Base-by-base conservation (phyloP, 2,888 invertebrate species). In the Nesidiocoris tenuis region DNA sequence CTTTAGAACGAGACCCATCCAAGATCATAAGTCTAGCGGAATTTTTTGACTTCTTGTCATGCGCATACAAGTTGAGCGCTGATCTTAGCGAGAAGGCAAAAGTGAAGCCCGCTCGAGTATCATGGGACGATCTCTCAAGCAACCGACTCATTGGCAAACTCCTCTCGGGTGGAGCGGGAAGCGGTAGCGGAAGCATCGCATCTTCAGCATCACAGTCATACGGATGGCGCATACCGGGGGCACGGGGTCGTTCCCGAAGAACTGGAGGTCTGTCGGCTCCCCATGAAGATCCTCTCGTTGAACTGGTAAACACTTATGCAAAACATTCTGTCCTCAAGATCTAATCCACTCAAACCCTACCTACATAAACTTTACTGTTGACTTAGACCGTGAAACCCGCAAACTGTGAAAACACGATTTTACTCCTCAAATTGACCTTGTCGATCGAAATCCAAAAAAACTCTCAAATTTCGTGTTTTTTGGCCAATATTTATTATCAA, bases 1-100 rank as follows among this genome's bases (percentile, higher is more conserved):
- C 12, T 3, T 39, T 12, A 3, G 39, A 39, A 39, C 39, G 39
- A 3, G 39, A 39, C 5, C 39, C 39, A 3, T 3, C 39, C 39
- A 39, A 39, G 12, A 3, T 39, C 17, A 75, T 59, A 1, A 61
- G 22, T 54, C 54, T 75, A 12, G 61, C 75, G 16, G 78, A 78
- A 61, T 78, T 78, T 70, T 78, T 78, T 23, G 76, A 76, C 22
- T 78, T 78, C 65, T 39, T 78, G 18, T 76, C 78, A 0, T 76
- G 70, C 23, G 78, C 78, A 12, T 78, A 64, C 64, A 74, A 74
- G 65, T 64, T 76, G 17, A 74, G 68, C 23, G 68, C 76, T 18
- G 76, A 76, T 39, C 59, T 71, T 3, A 74, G 55, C 54, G 78
- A 76, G 19, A 76, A 76, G 55, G 55, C 65, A 16, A 61, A 21